A percentile compares a stretch with the other conserved stretches of the same genome.
Evolutionary conservation across 2,113 vertebrate genomes (phyloP).

Genomic region (Carassius gibelio): DNA sequence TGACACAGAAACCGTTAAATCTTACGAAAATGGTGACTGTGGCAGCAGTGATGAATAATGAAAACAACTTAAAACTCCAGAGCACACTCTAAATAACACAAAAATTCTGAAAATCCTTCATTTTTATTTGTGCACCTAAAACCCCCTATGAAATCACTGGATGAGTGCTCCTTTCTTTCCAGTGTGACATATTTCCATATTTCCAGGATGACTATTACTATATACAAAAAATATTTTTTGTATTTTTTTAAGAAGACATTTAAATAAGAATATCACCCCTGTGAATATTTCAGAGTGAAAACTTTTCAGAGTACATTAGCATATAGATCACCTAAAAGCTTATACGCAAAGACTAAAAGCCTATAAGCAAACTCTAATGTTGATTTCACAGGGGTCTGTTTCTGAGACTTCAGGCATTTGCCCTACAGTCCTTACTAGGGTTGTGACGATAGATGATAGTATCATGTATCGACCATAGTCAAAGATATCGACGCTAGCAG

Average conservation of each 20-base stretch:
- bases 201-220: neutral
- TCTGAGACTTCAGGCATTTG: constrained; percentile 7
- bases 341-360: neutral
- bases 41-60: neutral
- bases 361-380: neutral
- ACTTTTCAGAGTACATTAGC: neutral
- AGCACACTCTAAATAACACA: neutral
- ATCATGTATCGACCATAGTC: too few relatives aligned
- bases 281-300: neutral
- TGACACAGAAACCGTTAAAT: constrained; percentile 18
- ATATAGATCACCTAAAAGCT: neutral
- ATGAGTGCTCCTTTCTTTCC: neutral
- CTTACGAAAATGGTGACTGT: neutral
- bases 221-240: too few relatives aligned
- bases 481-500: too few relatives aligned
- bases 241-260: neutral
- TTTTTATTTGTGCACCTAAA: neutral
- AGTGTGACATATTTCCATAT: neutral
- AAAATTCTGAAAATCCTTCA: neutral
- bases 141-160: neutral
- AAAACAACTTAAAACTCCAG: neutral
- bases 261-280: neutral
- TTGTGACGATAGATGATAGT: too few relatives aligned
- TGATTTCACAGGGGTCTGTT: neutral
- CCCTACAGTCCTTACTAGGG: neutral